Evolutionary conservation across 2,888 invertebrate genomes (phyloP), one percentile per base, ranked within the genome.

Genomic region (Parthenolecanium corni): DNA sequence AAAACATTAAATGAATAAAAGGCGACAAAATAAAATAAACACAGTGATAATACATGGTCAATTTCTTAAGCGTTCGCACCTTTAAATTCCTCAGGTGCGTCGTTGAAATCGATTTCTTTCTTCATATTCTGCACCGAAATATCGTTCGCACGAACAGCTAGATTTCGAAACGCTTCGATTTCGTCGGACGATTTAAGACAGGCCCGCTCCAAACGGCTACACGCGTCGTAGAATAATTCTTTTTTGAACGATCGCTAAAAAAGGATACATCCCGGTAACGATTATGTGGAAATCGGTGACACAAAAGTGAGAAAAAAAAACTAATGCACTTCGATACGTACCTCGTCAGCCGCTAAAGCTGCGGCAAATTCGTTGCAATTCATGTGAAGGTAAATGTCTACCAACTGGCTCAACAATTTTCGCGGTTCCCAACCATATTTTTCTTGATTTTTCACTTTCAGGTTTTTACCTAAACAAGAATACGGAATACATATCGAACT

Each of bases 361-460:
- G 86, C 84, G 69, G 90, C 90, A 78, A 93, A 94, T 73, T 82
- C 82, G 73, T 89, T 85, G 77, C 89, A 88, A 80, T 93, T 89
- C 68, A 98, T 81, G 76, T 97, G 94, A 71, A 97, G 80, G 79
- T 98, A 98, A 74, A 98, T 95, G 75, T 94, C 91, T 53, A 94
- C 91, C 66, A 98, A 81, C 74, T 93, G 89, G 70, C 89, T 86
- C 64, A 97, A 80, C 68, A 98, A 78, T 68, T 86, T 82, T 70
- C 92, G 82, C 20, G 97, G 97, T 73, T 96, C 92, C 97, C 97
- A 98, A 12, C 92, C 91, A 74, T 96, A 98, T 74, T 93, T 93
- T 67, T 90, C 88, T 1, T 93, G 91, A 69, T 89, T 88, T 64
- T 87, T 84, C 57, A 96, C 95, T 70, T 79, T 80, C 66, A 81